These are phyloP conservation scores for Neodiprion lecontei DNA, from an alignment of 1,140 invertebrate genomes.

Conservation along the genomic window DNA sequence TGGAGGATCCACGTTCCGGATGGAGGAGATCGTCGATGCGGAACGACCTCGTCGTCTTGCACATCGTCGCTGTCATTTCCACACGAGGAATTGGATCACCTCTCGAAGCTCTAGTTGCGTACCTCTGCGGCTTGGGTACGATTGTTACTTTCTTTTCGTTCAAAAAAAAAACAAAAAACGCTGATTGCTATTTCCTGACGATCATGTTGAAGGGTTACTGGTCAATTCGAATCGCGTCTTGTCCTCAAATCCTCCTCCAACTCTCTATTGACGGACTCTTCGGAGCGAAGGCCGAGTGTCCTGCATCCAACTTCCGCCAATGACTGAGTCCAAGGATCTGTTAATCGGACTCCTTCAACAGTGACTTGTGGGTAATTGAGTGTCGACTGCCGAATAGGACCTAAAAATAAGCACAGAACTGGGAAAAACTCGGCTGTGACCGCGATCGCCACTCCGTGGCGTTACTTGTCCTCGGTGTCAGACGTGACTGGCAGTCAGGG, in stretches of 20 bases:
- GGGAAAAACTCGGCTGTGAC: not conserved
- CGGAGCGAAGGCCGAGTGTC: too few species aligned
- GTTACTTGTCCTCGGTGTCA: conserved; percentile 12
- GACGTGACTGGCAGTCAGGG: not conserved
- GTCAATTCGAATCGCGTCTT: not conserved
- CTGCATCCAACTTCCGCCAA: too few species aligned
- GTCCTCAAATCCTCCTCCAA: not conserved
- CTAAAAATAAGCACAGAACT: too few species aligned
- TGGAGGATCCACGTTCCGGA: not conserved
- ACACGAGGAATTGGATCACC: not conserved
- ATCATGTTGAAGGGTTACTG: not conserved
- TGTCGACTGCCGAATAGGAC: too few species aligned
- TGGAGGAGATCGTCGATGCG: conserved; percentile 4
- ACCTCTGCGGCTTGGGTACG: not conserved
- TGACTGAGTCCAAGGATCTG: too few species aligned
- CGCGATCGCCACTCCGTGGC: conserved; percentile 3
- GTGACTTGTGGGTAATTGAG: too few species aligned
- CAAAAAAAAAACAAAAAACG: not conserved
- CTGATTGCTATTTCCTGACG: not conserved
- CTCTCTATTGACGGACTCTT: not conserved
- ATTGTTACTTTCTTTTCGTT: not conserved
- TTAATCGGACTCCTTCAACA: too few species aligned
- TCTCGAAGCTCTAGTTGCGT: not conserved
- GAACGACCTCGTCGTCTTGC: conserved; percentile 3
- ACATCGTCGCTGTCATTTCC: conserved; percentile 4